Percentiles rank a stretch among this genome's conserved stretches.
Evolutionary conservation across 2,888 invertebrate genomes (phyloP).

Genomic region (Ormyrus thymus): DNA sequence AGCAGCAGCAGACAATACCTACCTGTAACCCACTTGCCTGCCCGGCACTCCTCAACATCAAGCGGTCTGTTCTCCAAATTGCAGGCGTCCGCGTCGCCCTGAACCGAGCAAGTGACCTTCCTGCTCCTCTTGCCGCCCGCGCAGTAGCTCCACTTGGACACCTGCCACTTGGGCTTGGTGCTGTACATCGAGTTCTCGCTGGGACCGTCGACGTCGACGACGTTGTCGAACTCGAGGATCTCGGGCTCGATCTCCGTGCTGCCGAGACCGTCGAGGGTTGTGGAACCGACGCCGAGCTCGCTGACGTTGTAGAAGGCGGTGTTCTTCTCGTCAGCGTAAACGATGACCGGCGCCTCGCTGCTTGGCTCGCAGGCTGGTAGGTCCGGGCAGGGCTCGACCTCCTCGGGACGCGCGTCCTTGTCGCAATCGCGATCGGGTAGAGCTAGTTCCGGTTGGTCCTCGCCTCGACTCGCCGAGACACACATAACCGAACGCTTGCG

Average conservation of each 20-base stretch:
- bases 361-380: slow-evolving; percentile 75
- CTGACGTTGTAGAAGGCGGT: slow-evolving; percentile 68
- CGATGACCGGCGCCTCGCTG: slow-evolving; percentile 65
- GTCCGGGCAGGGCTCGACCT: slow-evolving; percentile 80
- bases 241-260: slow-evolving; percentile 67
- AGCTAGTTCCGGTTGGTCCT: slow-evolving; percentile 83
- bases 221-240: slow-evolving; percentile 70
- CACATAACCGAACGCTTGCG: slow-evolving; percentile 84
- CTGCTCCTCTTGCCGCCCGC: slow-evolving; percentile 64
- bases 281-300: background rate
- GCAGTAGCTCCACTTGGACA: slow-evolving; percentile 69
- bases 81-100: slow-evolving; percentile 61
- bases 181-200: slow-evolving; percentile 67
- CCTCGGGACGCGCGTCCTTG: slow-evolving; percentile 80
- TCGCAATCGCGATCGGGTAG: slow-evolving; percentile 86
- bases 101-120: slow-evolving; percentile 66
- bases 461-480: slow-evolving; percentile 74
- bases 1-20: slow-evolving; percentile 36
- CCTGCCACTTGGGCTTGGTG: slow-evolving; percentile 68
- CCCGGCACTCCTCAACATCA: slow-evolving; percentile 64
- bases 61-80: slow-evolving; percentile 64
- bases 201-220: slow-evolving; percentile 67
- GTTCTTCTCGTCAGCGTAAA: slow-evolving; percentile 66
- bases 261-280: slow-evolving; percentile 58
- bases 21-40: slow-evolving; percentile 69